Evolutionary conservation across 2,888 invertebrate genomes (phyloP).

Genomic region (Listrodromus nycthemerus): DNA sequence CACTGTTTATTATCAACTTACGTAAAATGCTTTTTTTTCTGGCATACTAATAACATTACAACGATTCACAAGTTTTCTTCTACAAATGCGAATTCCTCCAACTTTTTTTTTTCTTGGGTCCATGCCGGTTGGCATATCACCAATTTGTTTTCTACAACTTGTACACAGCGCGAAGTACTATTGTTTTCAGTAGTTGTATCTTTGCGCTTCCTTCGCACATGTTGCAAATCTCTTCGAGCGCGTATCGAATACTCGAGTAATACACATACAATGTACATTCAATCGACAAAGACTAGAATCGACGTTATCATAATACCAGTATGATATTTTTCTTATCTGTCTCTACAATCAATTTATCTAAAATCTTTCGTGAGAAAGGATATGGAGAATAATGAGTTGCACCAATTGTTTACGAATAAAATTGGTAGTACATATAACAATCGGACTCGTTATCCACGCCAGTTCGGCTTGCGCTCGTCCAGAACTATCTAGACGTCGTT

Average conservation of each 20-base stretch:
- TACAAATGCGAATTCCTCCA: not conserved
- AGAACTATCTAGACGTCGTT: not conserved
- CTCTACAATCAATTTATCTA: slow-evolving; percentile 45
- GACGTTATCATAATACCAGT: slow-evolving; percentile 43
- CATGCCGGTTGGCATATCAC: not conserved
- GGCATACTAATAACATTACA: slow-evolving; percentile 36
- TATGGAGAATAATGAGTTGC: slow-evolving; percentile 32
- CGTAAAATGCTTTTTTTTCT: slow-evolving; percentile 38
- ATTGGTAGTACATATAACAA: slow-evolving; percentile 27
- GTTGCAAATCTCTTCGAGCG: not conserved
- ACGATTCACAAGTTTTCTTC: slow-evolving; percentile 12
- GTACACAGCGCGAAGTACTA: not conserved
- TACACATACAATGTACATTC: slow-evolving; percentile 46
- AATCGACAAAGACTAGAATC: slow-evolving; percentile 52
- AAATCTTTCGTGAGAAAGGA: slow-evolving; percentile 24
- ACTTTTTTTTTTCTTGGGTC: not conserved
- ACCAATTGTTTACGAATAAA: slow-evolving; percentile 24
- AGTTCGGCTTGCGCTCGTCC: not conserved
- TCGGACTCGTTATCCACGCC: not conserved
- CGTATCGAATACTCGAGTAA: slow-evolving; percentile 48
- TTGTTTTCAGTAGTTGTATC: not conserved
- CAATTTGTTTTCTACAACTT: slow-evolving; percentile 6
- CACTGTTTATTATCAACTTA: slow-evolving; percentile 59
- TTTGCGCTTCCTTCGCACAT: not conserved
- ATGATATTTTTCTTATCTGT: slow-evolving; percentile 37